These are phyloP conservation scores for Sarcophaga subvicina DNA, from an alignment of 2,888 invertebrate species.

Conservation along the genomic window DNA sequence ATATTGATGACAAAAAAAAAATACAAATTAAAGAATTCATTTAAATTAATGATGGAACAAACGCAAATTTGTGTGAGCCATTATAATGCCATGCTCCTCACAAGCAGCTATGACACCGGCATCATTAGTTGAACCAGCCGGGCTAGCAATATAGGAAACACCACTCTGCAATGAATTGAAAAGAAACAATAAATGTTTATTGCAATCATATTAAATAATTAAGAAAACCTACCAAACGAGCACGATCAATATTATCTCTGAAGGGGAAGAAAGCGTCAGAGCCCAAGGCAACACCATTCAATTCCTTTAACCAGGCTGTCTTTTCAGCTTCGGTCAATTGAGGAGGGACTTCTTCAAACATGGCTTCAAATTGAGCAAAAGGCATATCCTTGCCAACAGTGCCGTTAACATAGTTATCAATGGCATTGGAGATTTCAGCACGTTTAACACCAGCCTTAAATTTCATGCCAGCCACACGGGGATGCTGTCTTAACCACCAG, in stretches of 20 bases:
- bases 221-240: conserved; percentile 87
- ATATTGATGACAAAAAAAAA: neutral
- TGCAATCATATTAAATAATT: neutral
- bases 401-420: conserved; percentile 96
- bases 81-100: conserved; percentile 92
- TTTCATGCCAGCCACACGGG: conserved; percentile 90
- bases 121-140: conserved; percentile 97
- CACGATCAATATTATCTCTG: conserved; percentile 97
- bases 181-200: conserved; percentile 1
- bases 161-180: conserved; percentile 88
- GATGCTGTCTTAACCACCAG: conserved; percentile 98
- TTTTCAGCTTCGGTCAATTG: conserved; percentile 87
- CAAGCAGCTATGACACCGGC: conserved; percentile 94
- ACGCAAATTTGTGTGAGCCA: conserved; percentile 94
- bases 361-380: conserved; percentile 86
- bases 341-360: conserved; percentile 86
- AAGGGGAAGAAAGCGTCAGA: conserved; percentile 99
- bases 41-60: conserved; percentile 93
- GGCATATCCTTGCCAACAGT: conserved; percentile 95
- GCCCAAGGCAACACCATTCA: conserved; percentile 91
- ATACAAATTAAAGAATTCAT: neutral
- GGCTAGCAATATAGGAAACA: conserved; percentile 95
- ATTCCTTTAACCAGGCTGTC: conserved; percentile 86
- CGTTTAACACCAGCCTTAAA: conserved; percentile 94
- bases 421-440: conserved; percentile 96